Conservation (phyloP, 2,888 invertebrate species). For the Andrena chrysosceles region DNA sequence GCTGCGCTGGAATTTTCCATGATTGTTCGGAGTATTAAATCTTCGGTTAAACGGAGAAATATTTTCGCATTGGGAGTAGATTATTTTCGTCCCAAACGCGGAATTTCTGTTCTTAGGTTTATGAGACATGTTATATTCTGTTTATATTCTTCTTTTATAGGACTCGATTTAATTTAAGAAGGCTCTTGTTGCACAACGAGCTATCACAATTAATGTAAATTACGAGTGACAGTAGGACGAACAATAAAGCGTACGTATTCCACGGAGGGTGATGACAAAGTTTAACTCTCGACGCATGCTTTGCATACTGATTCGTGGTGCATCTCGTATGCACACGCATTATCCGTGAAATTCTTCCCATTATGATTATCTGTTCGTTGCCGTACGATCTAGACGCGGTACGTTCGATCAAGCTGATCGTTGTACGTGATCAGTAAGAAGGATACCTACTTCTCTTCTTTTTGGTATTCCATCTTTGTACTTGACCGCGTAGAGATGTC, state of each 20-base stretch:
- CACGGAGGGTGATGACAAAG: slow-evolving; percentile 54
- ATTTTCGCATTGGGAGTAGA: no score
- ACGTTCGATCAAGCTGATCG: slow-evolving; percentile 68
- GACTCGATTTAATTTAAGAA: background rate
- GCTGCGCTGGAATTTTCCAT: no score
- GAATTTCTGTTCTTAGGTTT: no score
- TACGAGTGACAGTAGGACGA: slow-evolving; percentile 39
- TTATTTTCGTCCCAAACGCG: no score
- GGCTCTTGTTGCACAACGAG: background rate
- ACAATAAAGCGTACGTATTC: slow-evolving; percentile 58
- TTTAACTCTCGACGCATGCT: slow-evolving; percentile 51
- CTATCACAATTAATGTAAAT: slow-evolving; percentile 39
- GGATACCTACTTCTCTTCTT: slow-evolving; percentile 43
- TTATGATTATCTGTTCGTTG: slow-evolving; percentile 71
- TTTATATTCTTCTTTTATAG: no score
- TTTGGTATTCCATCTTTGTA: slow-evolving; percentile 63
- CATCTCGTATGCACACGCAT: slow-evolving; percentile 62
- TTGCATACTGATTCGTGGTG: slow-evolving; percentile 62
- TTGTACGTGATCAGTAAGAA: slow-evolving; percentile 68
- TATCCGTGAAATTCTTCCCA: slow-evolving; percentile 73
- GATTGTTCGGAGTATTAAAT: no score
- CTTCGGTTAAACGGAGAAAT: no score
- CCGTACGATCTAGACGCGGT: slow-evolving; percentile 60
- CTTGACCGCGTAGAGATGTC: slow-evolving; percentile 63
- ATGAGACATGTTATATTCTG: no score